Evolutionary conservation across 2,113 vertebrate species (phyloP).

Genomic region (Percina caprodes): DNA sequence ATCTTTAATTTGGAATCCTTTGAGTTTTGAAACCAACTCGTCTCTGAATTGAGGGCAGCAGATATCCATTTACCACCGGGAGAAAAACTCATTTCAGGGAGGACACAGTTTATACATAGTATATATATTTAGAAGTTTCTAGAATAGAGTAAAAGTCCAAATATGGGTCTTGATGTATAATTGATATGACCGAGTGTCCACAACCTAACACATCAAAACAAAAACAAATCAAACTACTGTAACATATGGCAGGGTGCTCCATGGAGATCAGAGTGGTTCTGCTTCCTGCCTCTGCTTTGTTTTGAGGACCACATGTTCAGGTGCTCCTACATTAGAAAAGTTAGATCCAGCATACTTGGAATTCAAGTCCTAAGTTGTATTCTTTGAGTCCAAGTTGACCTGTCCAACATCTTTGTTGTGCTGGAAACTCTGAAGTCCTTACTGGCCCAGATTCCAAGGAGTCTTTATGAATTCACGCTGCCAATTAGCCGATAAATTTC

Average conservation of each 20-base stretch:
- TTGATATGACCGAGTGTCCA: not conserved
- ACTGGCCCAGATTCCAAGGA: constrained; percentile 35
- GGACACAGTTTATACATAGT: constrained; percentile 8
- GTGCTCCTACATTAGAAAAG: not conserved
- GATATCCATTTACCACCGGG: not conserved
- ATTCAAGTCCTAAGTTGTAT: not conserved
- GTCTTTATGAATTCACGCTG: constrained; percentile 16
- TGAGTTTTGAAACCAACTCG: not conserved
- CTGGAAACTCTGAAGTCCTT: constrained; percentile 30
- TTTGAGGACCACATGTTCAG: not conserved
- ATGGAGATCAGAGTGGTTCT: not conserved
- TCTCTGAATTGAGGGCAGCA: constrained; percentile 6
- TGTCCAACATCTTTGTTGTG: constrained; percentile 31
- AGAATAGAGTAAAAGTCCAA: not conserved
- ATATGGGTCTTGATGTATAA: constrained; percentile 2
- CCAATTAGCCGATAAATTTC: constrained; percentile 35
- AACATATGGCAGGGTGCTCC: not conserved
- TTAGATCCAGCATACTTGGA: not conserved
- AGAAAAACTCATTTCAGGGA: constrained; percentile 4
- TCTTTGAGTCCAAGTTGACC: constrained; percentile 16
- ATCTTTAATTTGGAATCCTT: not conserved
- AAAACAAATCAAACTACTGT: not conserved
- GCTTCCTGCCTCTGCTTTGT: not conserved
- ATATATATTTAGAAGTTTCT: not conserved
- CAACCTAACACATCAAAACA: too few relatives aligned